phyloP scores from a whole-genome alignment of 2,113 vertebrate species.

The Hypocryptadius cinnamomeus region DNA sequence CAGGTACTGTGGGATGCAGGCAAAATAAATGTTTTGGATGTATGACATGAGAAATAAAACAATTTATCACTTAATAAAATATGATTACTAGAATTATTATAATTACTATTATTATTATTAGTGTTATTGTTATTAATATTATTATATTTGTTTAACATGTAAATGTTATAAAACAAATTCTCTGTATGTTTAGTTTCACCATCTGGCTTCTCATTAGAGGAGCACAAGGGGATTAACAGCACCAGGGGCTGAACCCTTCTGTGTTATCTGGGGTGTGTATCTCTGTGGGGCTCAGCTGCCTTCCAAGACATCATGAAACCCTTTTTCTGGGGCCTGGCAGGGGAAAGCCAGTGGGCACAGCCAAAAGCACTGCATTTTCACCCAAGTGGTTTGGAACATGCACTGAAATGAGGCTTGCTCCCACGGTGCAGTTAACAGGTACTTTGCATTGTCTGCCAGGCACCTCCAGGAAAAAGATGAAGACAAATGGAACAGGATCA shows the following conservation, averaged over 20 bases:
- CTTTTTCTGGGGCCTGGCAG: no score
- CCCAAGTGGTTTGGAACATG: not conserved
- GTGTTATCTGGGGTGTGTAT: no score
- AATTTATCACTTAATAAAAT: not conserved
- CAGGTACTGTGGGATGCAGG: not conserved
- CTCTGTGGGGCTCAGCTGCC: not conserved
- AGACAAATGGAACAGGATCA: not conserved
- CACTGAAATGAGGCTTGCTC: not conserved
- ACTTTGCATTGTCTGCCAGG: not conserved
- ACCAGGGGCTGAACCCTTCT: not conserved
- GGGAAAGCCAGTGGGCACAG: not conserved
- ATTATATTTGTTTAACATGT: not conserved
- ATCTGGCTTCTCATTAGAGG: not conserved
- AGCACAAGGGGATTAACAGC: not conserved
- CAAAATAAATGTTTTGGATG: not conserved
- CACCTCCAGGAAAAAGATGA: not conserved
- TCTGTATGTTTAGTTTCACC: not conserved
- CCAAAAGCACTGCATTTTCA: not conserved
- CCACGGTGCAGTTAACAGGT: not conserved
- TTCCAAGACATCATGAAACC: not conserved
- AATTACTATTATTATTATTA: not conserved
- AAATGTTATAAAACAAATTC: not conserved
- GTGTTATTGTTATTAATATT: not conserved
- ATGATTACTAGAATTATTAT: no score
- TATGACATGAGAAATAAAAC: not conserved